Conservation (phyloP, 2,113 vertebrate species). For the Pelecanus crispus region DNA sequence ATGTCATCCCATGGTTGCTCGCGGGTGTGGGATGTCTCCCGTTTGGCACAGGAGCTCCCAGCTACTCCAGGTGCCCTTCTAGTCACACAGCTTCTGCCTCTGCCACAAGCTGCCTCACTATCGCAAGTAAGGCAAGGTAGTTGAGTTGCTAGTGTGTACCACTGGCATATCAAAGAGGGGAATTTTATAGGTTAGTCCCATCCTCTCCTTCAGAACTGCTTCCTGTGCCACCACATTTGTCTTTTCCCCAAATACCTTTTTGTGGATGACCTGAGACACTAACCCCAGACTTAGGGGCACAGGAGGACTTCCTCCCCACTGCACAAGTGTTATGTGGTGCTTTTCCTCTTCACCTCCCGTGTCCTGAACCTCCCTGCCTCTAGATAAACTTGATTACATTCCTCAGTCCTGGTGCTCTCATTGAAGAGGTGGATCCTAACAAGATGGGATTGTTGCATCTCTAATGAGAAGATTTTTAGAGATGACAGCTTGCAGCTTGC, state of each 20-base stretch:
- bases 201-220: not conserved
- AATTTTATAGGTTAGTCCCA: not conserved
- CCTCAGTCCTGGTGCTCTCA: not conserved
- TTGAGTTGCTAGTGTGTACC: not conserved
- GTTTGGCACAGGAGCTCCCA: not conserved
- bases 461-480: not conserved
- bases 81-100: not conserved
- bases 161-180: not conserved
- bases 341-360: not conserved
- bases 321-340: not conserved
- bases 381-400: not conserved
- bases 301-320: not conserved
- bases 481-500: not conserved
- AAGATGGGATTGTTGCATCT: not conserved
- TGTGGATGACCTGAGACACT: not conserved
- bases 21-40: not conserved
- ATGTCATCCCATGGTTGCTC: not conserved
- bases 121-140: not conserved
- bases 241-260: not conserved
- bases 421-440: not conserved
- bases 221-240: not conserved
- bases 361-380: not conserved
- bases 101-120: not conserved
- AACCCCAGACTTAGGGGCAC: not conserved
- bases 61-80: too few species aligned